Base-by-base conservation (phyloP, 2,888 invertebrate species). In the Nephrotoma flavescens region DNA sequence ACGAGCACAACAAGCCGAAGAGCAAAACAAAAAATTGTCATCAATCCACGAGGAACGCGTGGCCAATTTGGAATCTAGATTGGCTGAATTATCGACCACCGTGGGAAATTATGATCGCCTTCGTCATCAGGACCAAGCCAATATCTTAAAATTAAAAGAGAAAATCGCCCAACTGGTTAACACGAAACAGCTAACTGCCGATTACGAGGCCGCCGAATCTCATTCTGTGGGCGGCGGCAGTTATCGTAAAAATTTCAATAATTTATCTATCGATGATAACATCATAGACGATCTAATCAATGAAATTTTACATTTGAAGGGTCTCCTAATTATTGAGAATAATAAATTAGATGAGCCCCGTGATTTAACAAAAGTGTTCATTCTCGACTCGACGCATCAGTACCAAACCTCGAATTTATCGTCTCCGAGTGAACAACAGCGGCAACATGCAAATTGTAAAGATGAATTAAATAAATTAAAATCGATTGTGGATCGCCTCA, bases 81-180 rank as follows among this genome's bases (percentile, higher is more conserved):
- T 97, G 19, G 95, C 96, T 0, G 97, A 97, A 89, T 91, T 97
- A 42, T 96, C 96, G 0, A 94, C 94, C 87, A 95, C 95, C 0
- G 94, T 97, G 19, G 97, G 96, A 0, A 94, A 93, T 87, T 96
- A 96, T 89, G 96, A 97, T 90, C 92, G 95, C 87, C 90, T 95
- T 7, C 91, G 96, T 2, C 94, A 95, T 86, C 93, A 94, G 87
- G 97, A 97, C 91, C 95, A 95, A 90, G 93, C 93, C 87, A 93
- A 94, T 15, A 96, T 97, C 89, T 94, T 94, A 88, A 94, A 94
- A 90, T 89, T 96, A 87, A 9, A 92, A 90, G 87, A 89, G 88
- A 88, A 91, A 90, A 89, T 89, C 90, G 44, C 90, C 88, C 85
- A 90, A 89, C 31, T 88, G 90, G 83, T 89, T 89, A 86, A 31